Base-by-base conservation (phyloP, 2,113 vertebrate species). In the Orientallactaga bullata region DNA sequence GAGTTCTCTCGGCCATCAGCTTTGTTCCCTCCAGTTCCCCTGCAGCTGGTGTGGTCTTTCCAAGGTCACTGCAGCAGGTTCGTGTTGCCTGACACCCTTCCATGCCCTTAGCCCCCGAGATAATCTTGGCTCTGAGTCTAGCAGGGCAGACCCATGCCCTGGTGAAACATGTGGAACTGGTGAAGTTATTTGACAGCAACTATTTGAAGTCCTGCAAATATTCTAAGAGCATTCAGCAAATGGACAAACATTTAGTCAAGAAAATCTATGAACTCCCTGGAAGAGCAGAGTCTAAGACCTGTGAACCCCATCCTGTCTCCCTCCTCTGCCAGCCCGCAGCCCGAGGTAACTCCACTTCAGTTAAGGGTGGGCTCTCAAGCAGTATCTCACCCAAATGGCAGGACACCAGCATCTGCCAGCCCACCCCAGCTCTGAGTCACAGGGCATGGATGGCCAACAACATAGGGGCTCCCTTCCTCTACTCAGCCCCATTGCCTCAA, bases 241-340 rank as follows among this genome's bases (percentile, higher is more conserved):
- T 37, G 26, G 65, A 89, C 68, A 85, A 72, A 83, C 5, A 6
- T 32, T 23, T 81, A 88, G 26, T 89, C 18, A 47, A 82, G 35
- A 82, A 93, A 66, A 55, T 24, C 72, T 37, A 61, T 26, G 26
- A 84, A 69, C 28, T 51, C 13, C 26, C 73, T 60, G 20, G 24
- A 61, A 72, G 30, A 93, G 69, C 23, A 77, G 58, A 61, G 74
- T 39, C 55, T 37, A 11, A 39, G 30, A 47, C 42, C 47, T 20
- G 24, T 23, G 24, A 10, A 26, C 24, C 8, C 3, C 0, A 1
- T 6, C 18, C 32, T 0, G 24, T 32, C 55, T 15, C 42, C 3
- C 1, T 42, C 20, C 28, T 80, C 24, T 72, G 55, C 55, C 55
- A 55, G 55, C 55, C 55, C 7, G 55, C 7, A 55, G 55, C 32